Evolutionary conservation across 2,113 vertebrate species (phyloP).

Genomic region (Rattus norvegicus): DNA sequence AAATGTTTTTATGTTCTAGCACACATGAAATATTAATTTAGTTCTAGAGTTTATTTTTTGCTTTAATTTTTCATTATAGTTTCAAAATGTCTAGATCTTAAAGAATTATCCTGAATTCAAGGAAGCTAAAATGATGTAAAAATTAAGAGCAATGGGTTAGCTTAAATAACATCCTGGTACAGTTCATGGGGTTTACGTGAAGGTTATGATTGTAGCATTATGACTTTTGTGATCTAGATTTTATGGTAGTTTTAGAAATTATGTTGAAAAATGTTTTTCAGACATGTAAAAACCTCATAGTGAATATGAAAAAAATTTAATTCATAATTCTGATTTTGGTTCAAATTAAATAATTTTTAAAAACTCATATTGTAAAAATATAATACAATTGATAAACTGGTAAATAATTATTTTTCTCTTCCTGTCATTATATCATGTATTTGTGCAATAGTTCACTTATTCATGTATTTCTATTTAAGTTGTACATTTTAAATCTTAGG

Average conservation of each 20-base stretch:
- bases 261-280: neutral
- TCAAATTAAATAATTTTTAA: neutral
- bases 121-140: neutral
- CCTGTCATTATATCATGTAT: neutral
- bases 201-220: neutral
- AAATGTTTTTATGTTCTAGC: neutral
- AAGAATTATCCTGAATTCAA: neutral
- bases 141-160: neutral
- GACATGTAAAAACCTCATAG: neutral
- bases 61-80: neutral
- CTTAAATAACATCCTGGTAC: neutral
- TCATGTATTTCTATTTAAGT: neutral
- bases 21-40: neutral
- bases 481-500: neutral
- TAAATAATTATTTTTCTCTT: neutral
- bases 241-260: neutral
- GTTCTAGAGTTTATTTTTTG: neutral
- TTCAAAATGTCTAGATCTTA: neutral
- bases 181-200: neutral
- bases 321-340: neutral
- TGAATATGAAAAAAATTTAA: neutral
- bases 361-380: neutral
- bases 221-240: neutral
- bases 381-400: neutral
- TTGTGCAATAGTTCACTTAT: neutral